Percentiles rank a stretch among this genome's conserved stretches.
phyloP scores from a whole-genome alignment of 2,797 vertebrate species.

The Valencia hispanica region DNA sequence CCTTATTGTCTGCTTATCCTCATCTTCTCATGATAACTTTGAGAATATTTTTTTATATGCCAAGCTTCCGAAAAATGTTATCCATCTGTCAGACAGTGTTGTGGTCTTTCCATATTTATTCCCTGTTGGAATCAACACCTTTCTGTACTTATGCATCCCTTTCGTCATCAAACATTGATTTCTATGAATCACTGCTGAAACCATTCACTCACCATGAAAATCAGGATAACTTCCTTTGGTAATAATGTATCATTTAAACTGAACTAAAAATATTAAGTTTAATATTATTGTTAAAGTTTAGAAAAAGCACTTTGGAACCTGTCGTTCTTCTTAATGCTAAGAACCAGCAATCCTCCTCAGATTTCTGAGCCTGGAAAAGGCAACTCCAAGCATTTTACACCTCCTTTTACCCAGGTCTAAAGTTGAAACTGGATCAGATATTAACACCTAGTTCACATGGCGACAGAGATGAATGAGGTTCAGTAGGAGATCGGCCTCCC shows the following conservation, averaged over 20 bases:
- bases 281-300: neutral
- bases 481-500: slow-evolving; percentile 66
- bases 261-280: neutral
- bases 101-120: neutral
- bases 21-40: no score
- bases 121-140: neutral
- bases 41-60: no score
- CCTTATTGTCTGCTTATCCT: no score
- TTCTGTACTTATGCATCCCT: no score
- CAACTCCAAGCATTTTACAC: slow-evolving; percentile 14
- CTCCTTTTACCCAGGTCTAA: slow-evolving; percentile 24
- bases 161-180: neutral
- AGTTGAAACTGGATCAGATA: slow-evolving; percentile 30
- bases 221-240: neutral
- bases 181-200: neutral
- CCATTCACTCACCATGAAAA: neutral
- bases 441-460: slow-evolving; percentile 35
- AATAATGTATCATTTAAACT: neutral
- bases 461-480: slow-evolving; percentile 87
- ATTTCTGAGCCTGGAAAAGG: slow-evolving; percentile 9
- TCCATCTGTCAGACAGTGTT: neutral
- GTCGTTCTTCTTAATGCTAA: neutral
- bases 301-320: neutral
- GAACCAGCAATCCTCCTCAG: slow-evolving; percentile 12
- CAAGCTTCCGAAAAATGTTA: neutral